Percentiles rank a stretch among this genome's conserved stretches.
Evolutionary conservation across 2,113 vertebrate genomes (phyloP).

Genomic region (Myrmecobius fasciatus): DNA sequence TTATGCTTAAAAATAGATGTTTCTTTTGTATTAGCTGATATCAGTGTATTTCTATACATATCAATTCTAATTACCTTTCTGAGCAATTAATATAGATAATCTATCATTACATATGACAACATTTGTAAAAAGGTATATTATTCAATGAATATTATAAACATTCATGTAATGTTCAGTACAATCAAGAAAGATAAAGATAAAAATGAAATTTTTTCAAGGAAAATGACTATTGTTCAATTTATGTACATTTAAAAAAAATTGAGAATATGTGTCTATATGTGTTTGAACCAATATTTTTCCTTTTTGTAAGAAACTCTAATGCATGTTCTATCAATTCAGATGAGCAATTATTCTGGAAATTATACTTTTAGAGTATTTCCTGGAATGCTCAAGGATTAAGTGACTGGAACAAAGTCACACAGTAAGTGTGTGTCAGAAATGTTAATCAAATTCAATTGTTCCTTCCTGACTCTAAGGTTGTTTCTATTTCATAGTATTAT

Average conservation of each 20-base stretch:
- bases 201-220: not conserved
- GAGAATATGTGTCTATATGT: not conserved
- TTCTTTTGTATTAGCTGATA: constrained; percentile 53
- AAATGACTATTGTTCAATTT: not conserved
- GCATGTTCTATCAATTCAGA: not conserved
- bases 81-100: constrained; percentile 74
- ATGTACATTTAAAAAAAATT: not conserved
- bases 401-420: not conserved
- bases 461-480: not conserved
- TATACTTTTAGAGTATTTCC: not conserved
- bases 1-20: constrained; percentile 48
- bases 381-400: not conserved
- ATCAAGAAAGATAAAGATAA: constrained; percentile 34
- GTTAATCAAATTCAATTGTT: not conserved
- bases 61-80: constrained; percentile 70
- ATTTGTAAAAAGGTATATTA: constrained; percentile 43
- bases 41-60: constrained; percentile 48
- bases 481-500: not conserved
- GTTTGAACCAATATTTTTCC: not conserved
- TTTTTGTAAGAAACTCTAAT: not conserved
- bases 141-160: constrained; percentile 65
- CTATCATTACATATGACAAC: constrained; percentile 48
- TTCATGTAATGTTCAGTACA: constrained; percentile 53
- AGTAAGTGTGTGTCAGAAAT: not conserved
- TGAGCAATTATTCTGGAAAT: not conserved